A percentile compares a stretch with the other conserved stretches of the same genome.
phyloP scores from a whole-genome alignment of 2,797 vertebrate species.

The Darevskia nairensis region DNA sequence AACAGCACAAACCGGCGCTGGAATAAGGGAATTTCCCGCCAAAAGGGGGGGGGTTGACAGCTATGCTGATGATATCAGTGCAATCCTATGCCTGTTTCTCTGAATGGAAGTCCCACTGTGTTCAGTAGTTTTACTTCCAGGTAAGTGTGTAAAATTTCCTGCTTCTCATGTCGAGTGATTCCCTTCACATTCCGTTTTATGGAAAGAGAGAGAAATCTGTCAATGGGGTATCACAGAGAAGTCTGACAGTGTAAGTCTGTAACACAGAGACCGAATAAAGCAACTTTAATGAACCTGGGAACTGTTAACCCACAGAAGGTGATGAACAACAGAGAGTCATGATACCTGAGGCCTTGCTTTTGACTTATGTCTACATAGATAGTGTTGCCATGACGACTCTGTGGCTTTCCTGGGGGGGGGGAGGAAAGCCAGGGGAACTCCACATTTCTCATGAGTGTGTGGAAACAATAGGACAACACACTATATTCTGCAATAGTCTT shows the following conservation, averaged over 20 bases:
- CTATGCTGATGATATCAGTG: not conserved
- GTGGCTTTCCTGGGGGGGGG: not conserved
- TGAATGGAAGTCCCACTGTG: not conserved
- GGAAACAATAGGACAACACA: not conserved
- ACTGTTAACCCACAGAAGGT: constrained; percentile 43
- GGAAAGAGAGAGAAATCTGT: constrained; percentile 28
- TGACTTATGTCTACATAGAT: not conserved
- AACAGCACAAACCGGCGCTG: too few relatives aligned
- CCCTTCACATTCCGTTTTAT: not conserved
- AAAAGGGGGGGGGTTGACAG: too few relatives aligned
- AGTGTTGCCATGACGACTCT: constrained; percentile 6
- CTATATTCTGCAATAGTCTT: not conserved
- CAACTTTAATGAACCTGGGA: constrained; percentile 43
- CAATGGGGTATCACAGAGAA: constrained; percentile 40
- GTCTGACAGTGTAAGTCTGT: constrained; percentile 26
- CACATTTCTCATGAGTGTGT: not conserved
- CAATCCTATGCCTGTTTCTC: not conserved
- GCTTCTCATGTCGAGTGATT: not conserved
- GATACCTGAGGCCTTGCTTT: not conserved
- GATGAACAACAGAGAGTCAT: constrained; percentile 23
- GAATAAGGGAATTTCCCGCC: too few relatives aligned
- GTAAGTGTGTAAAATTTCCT: not conserved
- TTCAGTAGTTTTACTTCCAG: not conserved
- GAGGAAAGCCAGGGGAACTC: not conserved
- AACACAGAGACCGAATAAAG: constrained; percentile 42